Conservation (phyloP, 2,113 vertebrate species). For the Lophochroa leadbeateri region DNA sequence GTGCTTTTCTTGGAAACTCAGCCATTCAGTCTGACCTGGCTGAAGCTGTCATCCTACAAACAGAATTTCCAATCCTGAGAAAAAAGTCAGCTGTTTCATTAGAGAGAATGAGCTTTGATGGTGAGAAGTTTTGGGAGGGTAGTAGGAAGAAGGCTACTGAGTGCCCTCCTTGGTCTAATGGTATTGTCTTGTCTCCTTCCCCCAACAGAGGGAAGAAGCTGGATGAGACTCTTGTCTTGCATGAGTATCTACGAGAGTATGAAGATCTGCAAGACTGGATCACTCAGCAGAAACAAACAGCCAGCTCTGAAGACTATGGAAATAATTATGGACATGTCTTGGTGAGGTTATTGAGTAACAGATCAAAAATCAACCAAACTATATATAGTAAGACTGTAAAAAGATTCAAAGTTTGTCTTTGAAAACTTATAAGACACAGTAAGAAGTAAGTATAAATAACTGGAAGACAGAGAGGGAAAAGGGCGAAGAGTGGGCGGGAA, state of each 20-base stretch:
- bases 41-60: neutral
- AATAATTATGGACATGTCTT: conserved; percentile 79
- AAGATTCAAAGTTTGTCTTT: neutral
- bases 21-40: neutral
- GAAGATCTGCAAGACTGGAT: conserved; percentile 84
- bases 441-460: neutral
- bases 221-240: conserved; percentile 78
- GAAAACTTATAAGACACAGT: neutral
- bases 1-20: neutral
- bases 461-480: neutral
- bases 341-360: conserved; percentile 70
- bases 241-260: conserved; percentile 82
- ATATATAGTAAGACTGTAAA: neutral
- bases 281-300: conserved; percentile 74
- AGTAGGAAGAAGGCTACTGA: neutral
- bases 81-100: neutral
- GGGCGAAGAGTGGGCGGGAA: neutral
- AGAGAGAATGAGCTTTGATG: neutral
- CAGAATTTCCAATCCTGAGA: neutral
- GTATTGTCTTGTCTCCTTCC: neutral
- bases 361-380: neutral
- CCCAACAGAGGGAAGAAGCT: conserved; percentile 67
- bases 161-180: neutral
- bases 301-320: conserved; percentile 78
- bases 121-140: neutral